Evolutionary conservation across 2,888 invertebrate species (phyloP), one percentile per base, ranked within the genome.

Genomic region (Apodemia hepburni): DNA sequence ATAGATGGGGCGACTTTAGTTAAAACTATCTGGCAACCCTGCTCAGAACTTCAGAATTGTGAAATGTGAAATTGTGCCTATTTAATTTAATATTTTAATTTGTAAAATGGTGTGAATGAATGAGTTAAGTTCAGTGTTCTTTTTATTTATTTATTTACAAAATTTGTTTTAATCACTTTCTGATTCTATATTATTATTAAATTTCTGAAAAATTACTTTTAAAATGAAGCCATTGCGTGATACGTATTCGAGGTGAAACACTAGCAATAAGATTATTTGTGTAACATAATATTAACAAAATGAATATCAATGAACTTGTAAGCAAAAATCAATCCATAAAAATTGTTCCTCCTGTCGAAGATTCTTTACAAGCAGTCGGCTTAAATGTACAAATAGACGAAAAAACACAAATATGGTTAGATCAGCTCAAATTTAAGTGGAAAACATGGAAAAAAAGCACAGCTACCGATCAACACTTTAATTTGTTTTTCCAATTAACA

Each of bases 361-460:
- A 92, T 60, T 81, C 83, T 29, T 72, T 92, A 65, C 72, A 70
- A 58, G 70, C 71, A 18, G 78, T 81, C 67, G 92, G 89, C 42
- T 76, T 93, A 42, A 79, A 85, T 71, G 82, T 91, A 63, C 77
- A 84, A 60, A 79, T 93, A 62, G 90, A 92, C 71, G 78, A 81
- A 8, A 75, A 76, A 61, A 79, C 81, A 58, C 65, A 67, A 64
- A 61, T 70, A 17, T 93, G 93, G 91, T 81, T 92, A 33, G 69
- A 81, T 17, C 85, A 92, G 67, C 71, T 93, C 42, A 86, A 85
- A 75, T 63, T 69, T 17, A 84, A 82, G 38, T 92, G 91, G 90
- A 82, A 74, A 71, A 85, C 85, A 18, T 92, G 93, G 93, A 94
- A 93, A 71, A 93, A 92, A 75, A 93, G 93, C 78, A 77, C 85